phyloP scores from a whole-genome alignment of 2,888 invertebrate genomes.

The Aethes cnicana region DNA sequence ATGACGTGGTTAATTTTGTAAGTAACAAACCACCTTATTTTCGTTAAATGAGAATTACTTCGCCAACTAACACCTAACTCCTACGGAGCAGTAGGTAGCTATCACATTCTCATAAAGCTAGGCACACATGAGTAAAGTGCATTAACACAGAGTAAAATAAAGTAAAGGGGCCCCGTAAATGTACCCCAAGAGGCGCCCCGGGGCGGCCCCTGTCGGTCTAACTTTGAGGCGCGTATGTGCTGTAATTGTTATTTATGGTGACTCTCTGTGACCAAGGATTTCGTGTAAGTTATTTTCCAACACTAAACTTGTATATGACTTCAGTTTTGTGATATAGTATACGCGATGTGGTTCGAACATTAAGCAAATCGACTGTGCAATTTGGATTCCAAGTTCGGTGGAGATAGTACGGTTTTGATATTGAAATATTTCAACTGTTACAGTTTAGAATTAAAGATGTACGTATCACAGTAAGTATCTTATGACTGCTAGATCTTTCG shows the following conservation, averaged over 20 bases:
- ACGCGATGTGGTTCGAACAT: conserved; percentile 38
- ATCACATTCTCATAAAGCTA: conserved; percentile 23
- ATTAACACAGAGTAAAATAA: conserved; percentile 53
- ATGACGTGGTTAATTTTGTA: too few relatives aligned
- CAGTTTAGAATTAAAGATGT: too few relatives aligned
- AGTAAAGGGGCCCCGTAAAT: conserved; percentile 56
- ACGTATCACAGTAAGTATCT: too few relatives aligned
- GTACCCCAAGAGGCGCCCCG: conserved; percentile 44
- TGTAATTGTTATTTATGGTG: conserved; percentile 41
- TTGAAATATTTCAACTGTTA: neutral
- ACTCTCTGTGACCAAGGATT: conserved; percentile 30
- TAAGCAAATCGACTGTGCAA: conserved; percentile 40
- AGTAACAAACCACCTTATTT: too few relatives aligned
- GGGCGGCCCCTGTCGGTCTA: conserved; percentile 35
- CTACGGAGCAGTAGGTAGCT: too few relatives aligned
- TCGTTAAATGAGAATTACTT: neutral
- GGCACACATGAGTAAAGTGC: conserved; percentile 50
- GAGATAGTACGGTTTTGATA: conserved; percentile 4
- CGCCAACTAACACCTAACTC: neutral
- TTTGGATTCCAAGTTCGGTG: conserved; percentile 28
- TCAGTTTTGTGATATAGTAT: conserved; percentile 16
- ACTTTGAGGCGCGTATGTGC: conserved; percentile 35
- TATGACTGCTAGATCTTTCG: too few relatives aligned
- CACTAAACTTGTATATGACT: conserved; percentile 8
- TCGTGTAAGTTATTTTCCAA: conserved; percentile 15